These are phyloP conservation scores for Tachina fera DNA, from an alignment of 2,888 invertebrate genomes.

Conservation along the genomic window DNA sequence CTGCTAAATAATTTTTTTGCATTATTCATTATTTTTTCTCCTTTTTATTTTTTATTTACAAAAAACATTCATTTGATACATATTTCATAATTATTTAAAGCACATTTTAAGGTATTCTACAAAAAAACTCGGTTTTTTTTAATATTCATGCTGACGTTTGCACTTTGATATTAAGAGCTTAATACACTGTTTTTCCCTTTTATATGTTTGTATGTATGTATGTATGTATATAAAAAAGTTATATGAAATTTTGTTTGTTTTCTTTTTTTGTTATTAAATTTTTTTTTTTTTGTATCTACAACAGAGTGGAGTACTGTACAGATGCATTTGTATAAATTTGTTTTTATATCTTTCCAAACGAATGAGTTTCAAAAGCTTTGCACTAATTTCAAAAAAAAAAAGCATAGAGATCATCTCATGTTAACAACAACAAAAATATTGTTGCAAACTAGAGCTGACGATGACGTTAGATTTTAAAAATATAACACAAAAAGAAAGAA, in stretches of 20 bases:
- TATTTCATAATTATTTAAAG: constrained; percentile 27
- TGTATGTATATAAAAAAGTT: not conserved
- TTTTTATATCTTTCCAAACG: constrained; percentile 68
- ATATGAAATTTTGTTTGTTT: constrained; percentile 30
- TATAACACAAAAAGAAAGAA: constrained; percentile 24
- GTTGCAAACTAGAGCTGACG: constrained; percentile 52
- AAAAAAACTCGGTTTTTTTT: not conserved
- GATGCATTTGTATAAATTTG: constrained; percentile 56
- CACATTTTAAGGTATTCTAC: not conserved
- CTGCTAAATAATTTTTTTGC: not conserved
- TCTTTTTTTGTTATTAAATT: constrained; percentile 40
- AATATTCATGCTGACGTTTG: constrained; percentile 58
- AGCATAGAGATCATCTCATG: constrained; percentile 4
- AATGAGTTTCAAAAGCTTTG: constrained; percentile 63
- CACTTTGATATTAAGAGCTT: constrained; percentile 52
- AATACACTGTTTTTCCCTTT: constrained; percentile 13
- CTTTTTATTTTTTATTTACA: not conserved
- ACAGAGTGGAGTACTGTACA: not conserved
- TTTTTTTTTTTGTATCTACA: constrained; percentile 12
- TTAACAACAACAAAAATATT: constrained; percentile 29
- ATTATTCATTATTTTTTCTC: not conserved
- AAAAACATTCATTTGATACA: constrained; percentile 33
- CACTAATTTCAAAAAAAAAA: constrained; percentile 49
- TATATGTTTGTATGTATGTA: not conserved
- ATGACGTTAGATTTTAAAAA: constrained; percentile 45